A percentile compares a stretch with the other conserved stretches of the same genome.
Conservation (phyloP, 1,140 invertebrate species). For the Atta colombica region DNA sequence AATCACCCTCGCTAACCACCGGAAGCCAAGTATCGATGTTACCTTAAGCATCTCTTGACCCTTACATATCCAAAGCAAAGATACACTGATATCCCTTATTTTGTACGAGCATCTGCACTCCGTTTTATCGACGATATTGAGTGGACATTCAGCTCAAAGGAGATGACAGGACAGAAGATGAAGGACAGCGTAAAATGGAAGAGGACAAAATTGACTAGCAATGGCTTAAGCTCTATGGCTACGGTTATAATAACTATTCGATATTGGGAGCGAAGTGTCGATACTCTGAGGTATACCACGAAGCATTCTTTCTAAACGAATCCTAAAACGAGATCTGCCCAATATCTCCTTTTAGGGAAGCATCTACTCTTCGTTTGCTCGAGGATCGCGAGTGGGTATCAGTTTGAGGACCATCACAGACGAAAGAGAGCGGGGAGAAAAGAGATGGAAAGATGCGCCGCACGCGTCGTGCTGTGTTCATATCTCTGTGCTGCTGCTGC, state of each 20-base stretch:
- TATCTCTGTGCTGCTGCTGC: background rate
- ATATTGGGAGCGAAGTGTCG: background rate
- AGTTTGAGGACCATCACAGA: constrained; percentile 26
- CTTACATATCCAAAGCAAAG: constrained; percentile 37
- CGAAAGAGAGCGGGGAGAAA: background rate
- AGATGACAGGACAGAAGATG: constrained; percentile 16
- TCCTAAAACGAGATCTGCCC: constrained; percentile 3
- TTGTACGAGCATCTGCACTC: constrained; percentile 40
- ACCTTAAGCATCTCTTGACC: constrained; percentile 44
- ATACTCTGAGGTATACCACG: background rate
- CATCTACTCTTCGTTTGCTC: constrained; percentile 35
- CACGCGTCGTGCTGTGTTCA: constrained; percentile 36
- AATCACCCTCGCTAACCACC: background rate
- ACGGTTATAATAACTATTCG: constrained; percentile 24
- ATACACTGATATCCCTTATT: constrained; percentile 16
- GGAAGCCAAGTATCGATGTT: constrained; percentile 30
- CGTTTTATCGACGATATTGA: constrained; percentile 34
- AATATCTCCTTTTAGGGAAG: background rate
- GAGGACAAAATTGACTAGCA: constrained; percentile 1
- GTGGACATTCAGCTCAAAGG: constrained; percentile 15
- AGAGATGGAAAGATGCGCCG: constrained; percentile 44
- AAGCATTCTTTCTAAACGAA: background rate
- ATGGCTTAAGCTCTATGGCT: background rate
- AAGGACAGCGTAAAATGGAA: background rate
- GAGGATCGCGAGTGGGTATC: constrained; percentile 39